phyloP scores from a whole-genome alignment of 2,797 vertebrate genomes.

The Sylvilagus floridanus region DNA sequence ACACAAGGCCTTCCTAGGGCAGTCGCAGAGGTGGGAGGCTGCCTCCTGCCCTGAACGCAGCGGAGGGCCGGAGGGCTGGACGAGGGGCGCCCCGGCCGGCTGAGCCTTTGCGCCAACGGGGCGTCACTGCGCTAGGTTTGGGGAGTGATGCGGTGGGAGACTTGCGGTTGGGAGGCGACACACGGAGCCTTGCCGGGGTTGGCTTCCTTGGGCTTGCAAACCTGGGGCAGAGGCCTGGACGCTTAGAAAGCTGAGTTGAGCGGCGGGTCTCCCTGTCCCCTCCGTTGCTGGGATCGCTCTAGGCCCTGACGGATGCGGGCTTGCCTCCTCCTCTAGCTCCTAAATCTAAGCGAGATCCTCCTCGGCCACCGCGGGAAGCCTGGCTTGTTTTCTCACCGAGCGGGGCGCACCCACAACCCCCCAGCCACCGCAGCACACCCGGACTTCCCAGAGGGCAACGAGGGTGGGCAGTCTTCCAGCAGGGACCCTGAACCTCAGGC shows the following conservation, averaged over 20 bases:
- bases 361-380: slow-evolving; percentile 23
- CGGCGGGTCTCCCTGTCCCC: accelerated
- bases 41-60: not conserved
- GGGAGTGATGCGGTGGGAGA: not conserved
- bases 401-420: not conserved
- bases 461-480: not conserved
- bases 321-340: not conserved
- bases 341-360: not conserved
- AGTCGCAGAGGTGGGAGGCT: not conserved
- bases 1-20: not conserved
- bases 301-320: accelerated
- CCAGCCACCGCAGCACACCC: not conserved
- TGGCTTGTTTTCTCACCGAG: not conserved
- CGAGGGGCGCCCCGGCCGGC: accelerated
- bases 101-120: accelerated
- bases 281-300: not conserved
- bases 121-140: not conserved
- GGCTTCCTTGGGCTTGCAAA: not conserved
- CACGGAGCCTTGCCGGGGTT: accelerated
- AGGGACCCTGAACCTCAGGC: not conserved
- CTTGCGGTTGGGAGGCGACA: accelerated
- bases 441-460: not conserved
- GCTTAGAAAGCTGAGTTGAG: not conserved
- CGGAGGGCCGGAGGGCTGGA: not conserved
- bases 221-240: not conserved